Evolutionary conservation across 2,797 vertebrate genomes (phyloP).

Genomic region (Cygnus olor): DNA sequence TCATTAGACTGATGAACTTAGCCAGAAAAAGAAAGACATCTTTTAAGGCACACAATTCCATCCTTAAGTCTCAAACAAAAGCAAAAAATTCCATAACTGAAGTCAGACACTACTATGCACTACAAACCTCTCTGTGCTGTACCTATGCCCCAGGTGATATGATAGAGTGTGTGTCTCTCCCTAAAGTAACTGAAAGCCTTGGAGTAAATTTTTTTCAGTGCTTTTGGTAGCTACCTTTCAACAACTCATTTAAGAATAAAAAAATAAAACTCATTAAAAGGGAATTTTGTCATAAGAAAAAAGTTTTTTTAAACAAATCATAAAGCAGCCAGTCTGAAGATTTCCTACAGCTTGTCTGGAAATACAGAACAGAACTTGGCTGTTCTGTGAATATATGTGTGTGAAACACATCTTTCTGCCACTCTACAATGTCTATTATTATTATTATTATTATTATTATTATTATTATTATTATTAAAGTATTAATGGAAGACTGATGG

Average conservation of each 20-base stretch:
- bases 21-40: rapidly evolving
- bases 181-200: neutral
- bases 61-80: neutral
- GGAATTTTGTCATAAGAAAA: neutral
- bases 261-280: neutral
- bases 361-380: neutral
- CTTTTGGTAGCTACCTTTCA: neutral
- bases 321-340: neutral
- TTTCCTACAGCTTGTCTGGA: neutral
- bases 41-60: neutral
- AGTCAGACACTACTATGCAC: neutral
- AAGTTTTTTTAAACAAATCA: neutral
- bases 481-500: rapidly evolving
- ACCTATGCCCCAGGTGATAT: neutral
- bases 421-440: too few relatives aligned
- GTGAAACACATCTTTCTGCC: neutral
- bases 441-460: too few relatives aligned
- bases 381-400: neutral
- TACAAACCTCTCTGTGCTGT: neutral
- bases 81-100: neutral
- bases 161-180: neutral
- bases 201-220: neutral
- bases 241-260: neutral
- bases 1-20: neutral
- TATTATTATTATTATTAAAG: neutral